phyloP scores from a whole-genome alignment of 2,888 invertebrate genomes.

The Tillus elongatus region DNA sequence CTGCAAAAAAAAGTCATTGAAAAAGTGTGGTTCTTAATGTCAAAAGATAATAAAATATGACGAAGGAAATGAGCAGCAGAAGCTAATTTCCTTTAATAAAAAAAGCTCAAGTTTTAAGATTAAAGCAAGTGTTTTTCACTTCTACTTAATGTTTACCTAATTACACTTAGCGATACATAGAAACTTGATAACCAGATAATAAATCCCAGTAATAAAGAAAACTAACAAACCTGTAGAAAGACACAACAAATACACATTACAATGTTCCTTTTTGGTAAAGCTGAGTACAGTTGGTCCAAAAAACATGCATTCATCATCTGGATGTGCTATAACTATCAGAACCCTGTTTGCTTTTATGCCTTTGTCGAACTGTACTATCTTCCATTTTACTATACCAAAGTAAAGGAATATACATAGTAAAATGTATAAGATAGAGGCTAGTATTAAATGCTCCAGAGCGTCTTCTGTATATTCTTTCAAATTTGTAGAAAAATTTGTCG shows the following conservation, averaged over 20 bases:
- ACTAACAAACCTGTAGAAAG: conserved; percentile 64
- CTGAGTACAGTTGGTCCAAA: conserved; percentile 84
- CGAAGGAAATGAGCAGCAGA: too few relatives aligned
- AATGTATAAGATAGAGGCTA: conserved; percentile 45
- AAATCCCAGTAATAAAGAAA: too few relatives aligned
- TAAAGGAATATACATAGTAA: conserved; percentile 46
- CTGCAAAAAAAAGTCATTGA: conserved; percentile 26
- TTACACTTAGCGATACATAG: too few relatives aligned
- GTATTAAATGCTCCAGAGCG: conserved; percentile 48
- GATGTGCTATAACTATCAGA: conserved; percentile 85
- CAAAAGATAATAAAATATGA: too few relatives aligned
- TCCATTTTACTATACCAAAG: conserved; percentile 36
- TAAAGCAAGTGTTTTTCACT: too few relatives aligned
- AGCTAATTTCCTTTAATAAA: too few relatives aligned
- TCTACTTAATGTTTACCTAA: too few relatives aligned
- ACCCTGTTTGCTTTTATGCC: conserved; percentile 52
- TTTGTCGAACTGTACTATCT: conserved; percentile 44
- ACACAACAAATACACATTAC: conserved; percentile 72
- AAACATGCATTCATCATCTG: conserved; percentile 99
- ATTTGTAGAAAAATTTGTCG: conserved; percentile 15
- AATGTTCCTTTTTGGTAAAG: conserved; percentile 52
- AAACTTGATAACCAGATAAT: too few relatives aligned
- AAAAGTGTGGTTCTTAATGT: too few relatives aligned
- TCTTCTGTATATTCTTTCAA: conserved; percentile 41
- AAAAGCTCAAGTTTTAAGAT: too few relatives aligned